A percentile compares a stretch with the other conserved stretches of the same genome.
These are phyloP conservation scores for Aplysina aerophoba DNA, from an alignment of 37 sponge, comb jelly and placozoan species.

Conservation along the genomic window DNA sequence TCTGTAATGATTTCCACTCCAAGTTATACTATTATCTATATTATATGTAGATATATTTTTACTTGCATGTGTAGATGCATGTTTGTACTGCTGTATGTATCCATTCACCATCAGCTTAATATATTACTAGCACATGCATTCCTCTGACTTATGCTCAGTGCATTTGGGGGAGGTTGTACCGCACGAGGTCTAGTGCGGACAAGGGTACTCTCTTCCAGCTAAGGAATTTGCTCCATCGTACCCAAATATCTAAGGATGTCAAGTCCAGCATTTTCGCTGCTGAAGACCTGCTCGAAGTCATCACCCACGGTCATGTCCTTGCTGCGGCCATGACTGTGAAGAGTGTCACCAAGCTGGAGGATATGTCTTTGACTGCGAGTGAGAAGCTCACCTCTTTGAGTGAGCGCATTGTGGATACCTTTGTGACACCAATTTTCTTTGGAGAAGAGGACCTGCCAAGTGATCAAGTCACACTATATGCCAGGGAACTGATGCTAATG, in stretches of 20 bases:
- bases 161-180: conserved; percentile 40
- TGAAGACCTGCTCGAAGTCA: conserved; percentile 41
- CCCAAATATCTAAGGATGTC: conserved; percentile 20
- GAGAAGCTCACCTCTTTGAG: conserved; percentile 18
- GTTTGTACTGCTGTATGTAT: too few relatives aligned
- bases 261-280: conserved; percentile 29
- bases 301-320: conserved; percentile 35
- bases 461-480: conserved; percentile 25
- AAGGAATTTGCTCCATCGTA: conserved; percentile 54
- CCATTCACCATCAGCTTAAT: too few relatives aligned
- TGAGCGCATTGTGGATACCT: conserved; percentile 21
- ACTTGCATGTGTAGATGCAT: too few relatives aligned
- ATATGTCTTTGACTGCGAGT: conserved; percentile 2
- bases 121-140: too few relatives aligned
- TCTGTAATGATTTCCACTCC: too few relatives aligned
- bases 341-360: conserved; percentile 17
- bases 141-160: too few relatives aligned
- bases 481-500: conserved; percentile 18
- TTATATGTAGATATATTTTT: too few relatives aligned
- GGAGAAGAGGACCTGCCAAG: background rate
- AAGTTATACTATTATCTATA: too few relatives aligned
- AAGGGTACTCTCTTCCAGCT: conserved; percentile 53
- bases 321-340: conserved; percentile 46
- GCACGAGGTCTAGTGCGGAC: conserved; percentile 36
- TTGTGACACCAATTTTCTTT: conserved; percentile 26